A percentile compares a stretch with the other conserved stretches of the same genome.
These are phyloP conservation scores for Pachyrhynchus sulphureomaculatus DNA, from an alignment of 1,140 invertebrate species.

Conservation along the genomic window DNA sequence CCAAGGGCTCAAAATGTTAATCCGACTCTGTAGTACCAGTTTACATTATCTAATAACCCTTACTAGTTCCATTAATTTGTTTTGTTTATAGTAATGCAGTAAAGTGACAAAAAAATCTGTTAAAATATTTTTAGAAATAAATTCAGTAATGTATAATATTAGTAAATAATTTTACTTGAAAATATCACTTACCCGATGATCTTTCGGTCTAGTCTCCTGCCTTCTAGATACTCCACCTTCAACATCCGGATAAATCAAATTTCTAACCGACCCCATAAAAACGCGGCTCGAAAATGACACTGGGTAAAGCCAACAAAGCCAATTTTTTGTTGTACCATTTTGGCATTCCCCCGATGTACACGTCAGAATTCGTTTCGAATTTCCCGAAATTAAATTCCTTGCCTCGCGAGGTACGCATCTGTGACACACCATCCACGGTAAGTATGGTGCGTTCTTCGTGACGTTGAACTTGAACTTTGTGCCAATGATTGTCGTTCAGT, in stretches of 20 bases:
- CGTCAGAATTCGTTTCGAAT: slow-evolving; percentile 81
- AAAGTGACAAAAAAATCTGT: no score
- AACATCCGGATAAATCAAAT: slow-evolving; percentile 81
- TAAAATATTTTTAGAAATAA: no score
- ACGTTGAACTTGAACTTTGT: slow-evolving; percentile 78
- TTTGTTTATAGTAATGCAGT: no score
- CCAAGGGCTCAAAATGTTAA: no score
- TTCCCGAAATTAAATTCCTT: slow-evolving; percentile 86
- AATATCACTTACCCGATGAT: slow-evolving; percentile 66
- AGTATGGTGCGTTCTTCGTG: slow-evolving; percentile 77
- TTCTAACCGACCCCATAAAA: slow-evolving; percentile 82
- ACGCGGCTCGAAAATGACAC: slow-evolving; percentile 87
- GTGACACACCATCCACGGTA: slow-evolving; percentile 75
- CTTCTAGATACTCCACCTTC: slow-evolving; percentile 69
- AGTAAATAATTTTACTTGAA: no score
- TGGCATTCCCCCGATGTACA: slow-evolving; percentile 91
- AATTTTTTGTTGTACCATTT: slow-evolving; percentile 84
- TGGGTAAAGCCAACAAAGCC: slow-evolving; percentile 77
- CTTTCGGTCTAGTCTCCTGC: slow-evolving; percentile 75
- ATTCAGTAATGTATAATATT: no score
- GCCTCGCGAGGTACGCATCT: slow-evolving; percentile 73
- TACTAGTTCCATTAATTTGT: no score
- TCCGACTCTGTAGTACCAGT: no score
- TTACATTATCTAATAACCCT: no score
- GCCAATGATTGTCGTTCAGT: slow-evolving; percentile 87